Percentiles rank a stretch among this genome's conserved stretches.
Conservation (phyloP, 2,113 vertebrate genomes). For the Antigone vipio region DNA sequence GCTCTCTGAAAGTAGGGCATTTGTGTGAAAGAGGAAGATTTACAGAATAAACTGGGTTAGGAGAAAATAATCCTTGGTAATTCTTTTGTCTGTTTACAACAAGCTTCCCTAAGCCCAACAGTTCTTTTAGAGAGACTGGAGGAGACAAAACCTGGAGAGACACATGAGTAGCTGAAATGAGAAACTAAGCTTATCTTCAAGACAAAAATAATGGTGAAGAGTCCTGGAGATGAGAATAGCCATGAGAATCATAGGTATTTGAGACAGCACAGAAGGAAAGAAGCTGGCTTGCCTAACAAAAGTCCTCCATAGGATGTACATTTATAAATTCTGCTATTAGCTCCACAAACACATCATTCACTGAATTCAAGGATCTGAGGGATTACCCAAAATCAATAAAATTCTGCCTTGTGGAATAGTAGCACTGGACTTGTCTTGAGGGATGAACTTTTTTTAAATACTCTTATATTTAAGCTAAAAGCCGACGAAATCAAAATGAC, state of each 20-base stretch:
- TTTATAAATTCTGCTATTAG: background rate
- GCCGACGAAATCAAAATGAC: background rate
- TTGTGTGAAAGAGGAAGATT: background rate
- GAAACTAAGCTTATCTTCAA: background rate
- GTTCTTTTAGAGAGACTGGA: background rate
- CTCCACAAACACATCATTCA: background rate
- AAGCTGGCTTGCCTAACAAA: background rate
- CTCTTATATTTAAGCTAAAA: background rate
- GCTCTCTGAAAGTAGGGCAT: background rate
- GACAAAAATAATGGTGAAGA: background rate
- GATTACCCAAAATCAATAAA: background rate
- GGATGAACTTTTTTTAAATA: background rate
- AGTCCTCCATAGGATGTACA: background rate
- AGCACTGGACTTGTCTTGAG: background rate
- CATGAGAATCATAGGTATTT: background rate
- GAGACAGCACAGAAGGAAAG: background rate
- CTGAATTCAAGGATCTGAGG: background rate
- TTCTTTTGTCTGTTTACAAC: background rate
- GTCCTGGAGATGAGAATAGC: background rate
- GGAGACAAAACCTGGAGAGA: background rate
- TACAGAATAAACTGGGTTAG: background rate
- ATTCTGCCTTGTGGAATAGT: background rate
- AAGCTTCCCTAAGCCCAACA: background rate
- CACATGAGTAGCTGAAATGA: background rate
- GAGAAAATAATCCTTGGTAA: background rate